These are phyloP conservation scores for Bombus terrestris DNA, from an alignment of 1,140 invertebrate species.

Conservation along the genomic window DNA sequence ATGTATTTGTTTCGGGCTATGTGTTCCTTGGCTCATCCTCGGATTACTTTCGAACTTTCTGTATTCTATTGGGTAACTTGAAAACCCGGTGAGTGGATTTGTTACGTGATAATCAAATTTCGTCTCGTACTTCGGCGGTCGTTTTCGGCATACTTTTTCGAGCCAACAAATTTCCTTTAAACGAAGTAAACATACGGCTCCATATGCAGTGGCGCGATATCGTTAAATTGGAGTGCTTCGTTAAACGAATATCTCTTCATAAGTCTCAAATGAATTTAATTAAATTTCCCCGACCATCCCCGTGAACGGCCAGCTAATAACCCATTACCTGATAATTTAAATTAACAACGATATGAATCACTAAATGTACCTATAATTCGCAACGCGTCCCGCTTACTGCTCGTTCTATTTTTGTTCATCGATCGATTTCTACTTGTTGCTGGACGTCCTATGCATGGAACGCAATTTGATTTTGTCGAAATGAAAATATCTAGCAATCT, in stretches of 20 bases:
- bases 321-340: constrained; percentile 13
- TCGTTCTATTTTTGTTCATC: neutral
- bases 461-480: neutral
- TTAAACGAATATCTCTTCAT: constrained; percentile 8
- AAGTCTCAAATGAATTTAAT: constrained; percentile 18
- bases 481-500: neutral
- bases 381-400: neutral
- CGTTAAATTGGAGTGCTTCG: neutral
- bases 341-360: constrained; percentile 22
- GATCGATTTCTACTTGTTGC: constrained; percentile 18
- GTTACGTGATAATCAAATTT: no score
- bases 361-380: constrained; percentile 3
- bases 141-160: no score
- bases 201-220: neutral
- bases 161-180: neutral
- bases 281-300: neutral
- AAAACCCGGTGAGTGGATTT: no score
- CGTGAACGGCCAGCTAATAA: constrained; percentile 2
- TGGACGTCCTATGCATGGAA: neutral
- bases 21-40: no score
- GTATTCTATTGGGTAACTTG: no score
- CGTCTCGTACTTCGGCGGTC: no score
- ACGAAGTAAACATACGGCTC: neutral
- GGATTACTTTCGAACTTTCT: no score
- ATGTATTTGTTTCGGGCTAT: no score